phyloP scores from a whole-genome alignment of 2,797 vertebrate genomes.

The Tamandua tetradactyla region DNA sequence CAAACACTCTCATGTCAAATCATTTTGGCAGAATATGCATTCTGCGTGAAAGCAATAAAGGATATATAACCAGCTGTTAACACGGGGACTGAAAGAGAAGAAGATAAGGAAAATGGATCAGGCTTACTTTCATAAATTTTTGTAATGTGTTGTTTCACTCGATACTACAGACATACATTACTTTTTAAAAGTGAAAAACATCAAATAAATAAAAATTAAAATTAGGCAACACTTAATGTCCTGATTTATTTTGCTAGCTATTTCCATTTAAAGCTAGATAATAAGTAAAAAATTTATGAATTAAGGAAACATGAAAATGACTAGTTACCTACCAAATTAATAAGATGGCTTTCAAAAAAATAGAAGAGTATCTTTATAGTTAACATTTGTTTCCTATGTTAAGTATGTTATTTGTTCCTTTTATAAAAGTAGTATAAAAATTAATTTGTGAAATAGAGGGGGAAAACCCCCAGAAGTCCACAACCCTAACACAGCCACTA shows the following conservation, averaged over 20 bases:
- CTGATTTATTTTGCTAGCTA: background rate
- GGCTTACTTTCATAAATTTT: background rate
- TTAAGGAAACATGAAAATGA: conserved; percentile 46
- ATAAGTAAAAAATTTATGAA: conserved; percentile 9
- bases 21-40: background rate
- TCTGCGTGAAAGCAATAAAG: background rate
- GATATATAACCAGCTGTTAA: background rate
- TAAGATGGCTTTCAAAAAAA: conserved; percentile 1
- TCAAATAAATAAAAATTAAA: background rate
- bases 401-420: conserved; percentile 7
- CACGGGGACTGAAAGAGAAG: background rate
- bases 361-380: background rate
- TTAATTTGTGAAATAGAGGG: conserved; percentile 17
- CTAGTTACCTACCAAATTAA: background rate
- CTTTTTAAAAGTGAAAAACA: conserved; percentile 23
- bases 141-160: background rate
- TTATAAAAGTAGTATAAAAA: background rate
- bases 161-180: background rate
- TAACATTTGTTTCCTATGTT: background rate
- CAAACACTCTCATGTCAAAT: background rate
- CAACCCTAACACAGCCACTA: background rate
- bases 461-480: background rate
- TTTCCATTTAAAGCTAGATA: background rate
- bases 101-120: background rate
- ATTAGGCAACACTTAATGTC: background rate